Base-by-base conservation (phyloP, 2,888 invertebrate species). In the Teleogryllus oceanicus region DNA sequence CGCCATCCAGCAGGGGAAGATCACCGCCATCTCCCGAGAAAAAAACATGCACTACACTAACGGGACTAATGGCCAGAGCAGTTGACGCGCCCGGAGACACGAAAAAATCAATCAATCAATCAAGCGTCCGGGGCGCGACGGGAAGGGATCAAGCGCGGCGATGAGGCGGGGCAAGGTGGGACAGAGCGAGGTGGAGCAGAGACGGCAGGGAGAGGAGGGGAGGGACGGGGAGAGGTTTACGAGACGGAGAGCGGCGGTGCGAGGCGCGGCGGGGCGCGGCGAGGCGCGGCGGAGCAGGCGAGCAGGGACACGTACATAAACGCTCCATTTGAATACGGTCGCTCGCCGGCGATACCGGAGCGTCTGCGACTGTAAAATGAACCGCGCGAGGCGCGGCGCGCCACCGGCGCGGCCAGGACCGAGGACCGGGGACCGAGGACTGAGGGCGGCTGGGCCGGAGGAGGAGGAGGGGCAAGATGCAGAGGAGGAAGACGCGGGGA, bases 361-460 rank as follows among this genome's bases (percentile, higher is more conserved):
- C 62, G 62, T n/a, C n/a, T n/a, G 62, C 62, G 62, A 62, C 62
- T 62, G 62, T 62, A 62, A 62, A 62, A 62, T 62, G 62, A 62
- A 62, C 62, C 62, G 13, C 62, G 16, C 13, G n/a, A n/a, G 3
- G 13, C 62, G 62, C 5, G 8, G 8, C 37, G 37, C 37, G 37
- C 37, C 37, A 37, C 8, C 37, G 37, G 37, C 37, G 37, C 37
- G 37, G 37, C 37, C 8, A 37, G 62, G 62, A n/a, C 62, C 13
- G 62, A 12, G 62, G 13, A n/a, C 62, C n/a, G 62, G 62, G 62
- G n/a, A 37, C 37, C 37, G 37, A 37, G 62, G 62, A n/a, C 62
- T 2, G 62, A 62, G 62, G 62, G n/a, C 37, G 37, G 37, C 37
- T 8, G 37, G 37, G 37, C 8, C 37, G 37, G 37, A n/a, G 62